Conservation (phyloP, 2,113 vertebrate species). For the Thalassarche chlororhynchos region DNA sequence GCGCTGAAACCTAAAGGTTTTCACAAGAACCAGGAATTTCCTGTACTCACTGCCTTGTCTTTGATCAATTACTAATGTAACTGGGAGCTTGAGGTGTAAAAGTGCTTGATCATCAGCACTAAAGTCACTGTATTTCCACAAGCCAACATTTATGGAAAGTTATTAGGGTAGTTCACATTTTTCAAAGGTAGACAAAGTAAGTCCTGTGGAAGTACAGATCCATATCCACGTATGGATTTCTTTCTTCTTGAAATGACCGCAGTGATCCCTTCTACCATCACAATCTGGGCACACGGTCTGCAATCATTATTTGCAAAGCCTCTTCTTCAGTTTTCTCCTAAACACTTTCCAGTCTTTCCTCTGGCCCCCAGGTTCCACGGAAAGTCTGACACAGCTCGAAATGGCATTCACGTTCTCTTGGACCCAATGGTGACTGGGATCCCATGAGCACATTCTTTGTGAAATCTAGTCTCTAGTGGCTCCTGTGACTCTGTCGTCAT, state of each 20-base stretch:
- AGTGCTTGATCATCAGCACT: not conserved
- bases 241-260: not conserved
- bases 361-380: not conserved
- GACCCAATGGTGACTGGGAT: not conserved
- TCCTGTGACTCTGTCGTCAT: not conserved
- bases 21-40: not conserved
- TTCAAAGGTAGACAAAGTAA: not conserved
- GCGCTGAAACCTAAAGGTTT: not conserved
- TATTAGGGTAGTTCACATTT: not conserved
- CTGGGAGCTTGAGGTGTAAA: not conserved
- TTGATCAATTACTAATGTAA: slow-evolving; percentile 14
- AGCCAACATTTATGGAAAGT: not conserved
- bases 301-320: not conserved
- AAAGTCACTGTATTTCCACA: not conserved
- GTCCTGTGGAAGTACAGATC: not conserved
- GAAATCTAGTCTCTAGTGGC: not conserved
- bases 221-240: not conserved
- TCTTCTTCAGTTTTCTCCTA: not conserved
- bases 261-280: not conserved
- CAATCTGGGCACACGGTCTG: not conserved
- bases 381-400: not conserved
- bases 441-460: not conserved
- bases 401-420: not conserved
- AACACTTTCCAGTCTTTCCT: not conserved
- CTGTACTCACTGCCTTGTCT: not conserved